Conservation (phyloP, 2,888 invertebrate genomes). For the Anarsia innoxiella region DNA sequence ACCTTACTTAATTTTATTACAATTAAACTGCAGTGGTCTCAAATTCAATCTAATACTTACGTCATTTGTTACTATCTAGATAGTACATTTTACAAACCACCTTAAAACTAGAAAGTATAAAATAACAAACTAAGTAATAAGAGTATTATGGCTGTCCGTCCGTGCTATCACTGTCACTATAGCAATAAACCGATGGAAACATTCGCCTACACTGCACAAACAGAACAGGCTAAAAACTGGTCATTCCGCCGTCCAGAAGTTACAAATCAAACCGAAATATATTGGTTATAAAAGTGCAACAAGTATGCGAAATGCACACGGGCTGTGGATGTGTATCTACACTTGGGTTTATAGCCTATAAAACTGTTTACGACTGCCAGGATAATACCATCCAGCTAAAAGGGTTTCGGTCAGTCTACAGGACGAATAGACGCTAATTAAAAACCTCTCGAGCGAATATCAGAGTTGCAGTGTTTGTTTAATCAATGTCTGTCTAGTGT, state of each 20-base stretch:
- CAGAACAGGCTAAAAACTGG: slow-evolving; percentile 36
- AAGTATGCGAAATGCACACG: slow-evolving; percentile 64
- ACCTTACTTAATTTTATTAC: too few relatives aligned
- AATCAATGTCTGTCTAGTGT: neutral
- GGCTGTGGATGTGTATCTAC: slow-evolving; percentile 52
- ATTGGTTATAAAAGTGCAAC: slow-evolving; percentile 74
- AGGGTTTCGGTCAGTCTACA: slow-evolving; percentile 52
- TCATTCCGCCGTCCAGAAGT: slow-evolving; percentile 42
- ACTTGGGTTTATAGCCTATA: slow-evolving; percentile 70
- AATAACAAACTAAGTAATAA: too few relatives aligned
- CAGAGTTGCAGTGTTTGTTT: slow-evolving; percentile 8
- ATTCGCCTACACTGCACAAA: slow-evolving; percentile 13
- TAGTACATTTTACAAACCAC: too few relatives aligned
- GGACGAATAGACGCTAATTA: slow-evolving; percentile 44
- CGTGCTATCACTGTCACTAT: too few relatives aligned
- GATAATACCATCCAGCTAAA: slow-evolving; percentile 72
- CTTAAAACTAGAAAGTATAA: too few relatives aligned
- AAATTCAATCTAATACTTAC: too few relatives aligned
- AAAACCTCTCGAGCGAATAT: slow-evolving; percentile 40
- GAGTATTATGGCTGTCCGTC: too few relatives aligned
- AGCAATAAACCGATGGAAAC: neutral
- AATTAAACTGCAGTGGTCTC: too few relatives aligned
- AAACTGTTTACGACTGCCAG: slow-evolving; percentile 62
- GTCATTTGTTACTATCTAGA: too few relatives aligned
- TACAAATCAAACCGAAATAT: slow-evolving; percentile 72